phyloP scores from a whole-genome alignment of 2,113 vertebrate genomes.

The Gadus macrocephalus region DNA sequence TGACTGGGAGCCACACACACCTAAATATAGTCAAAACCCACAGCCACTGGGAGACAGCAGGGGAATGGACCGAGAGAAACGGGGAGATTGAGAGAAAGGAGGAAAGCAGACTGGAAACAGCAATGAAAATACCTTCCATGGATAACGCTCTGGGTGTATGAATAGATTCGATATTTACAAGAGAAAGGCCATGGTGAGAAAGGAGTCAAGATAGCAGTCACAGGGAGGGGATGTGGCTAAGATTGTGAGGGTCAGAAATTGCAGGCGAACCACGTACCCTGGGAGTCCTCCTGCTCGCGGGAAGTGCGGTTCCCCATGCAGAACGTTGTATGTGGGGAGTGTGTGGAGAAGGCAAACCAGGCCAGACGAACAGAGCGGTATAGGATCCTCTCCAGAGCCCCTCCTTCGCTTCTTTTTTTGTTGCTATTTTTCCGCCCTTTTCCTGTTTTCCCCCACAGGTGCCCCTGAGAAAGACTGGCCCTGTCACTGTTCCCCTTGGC shows the following conservation, averaged over 20 bases:
- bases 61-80: slow-evolving; percentile 32
- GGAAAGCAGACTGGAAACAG: slow-evolving; percentile 27
- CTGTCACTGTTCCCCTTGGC: slow-evolving; percentile 51
- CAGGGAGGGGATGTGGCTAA: neutral
- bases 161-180: slow-evolving; percentile 27
- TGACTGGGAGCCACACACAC: slow-evolving; percentile 67
- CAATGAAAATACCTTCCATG: slow-evolving; percentile 42
- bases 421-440: neutral
- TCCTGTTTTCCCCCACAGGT: neutral
- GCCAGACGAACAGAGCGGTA: neutral
- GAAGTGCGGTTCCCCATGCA: slow-evolving; percentile 72
- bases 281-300: slow-evolving; percentile 53
- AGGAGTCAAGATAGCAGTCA: neutral
- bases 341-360: neutral
- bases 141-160: slow-evolving; percentile 26
- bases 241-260: neutral
- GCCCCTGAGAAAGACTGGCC: slow-evolving; percentile 30
- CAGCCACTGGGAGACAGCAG: slow-evolving; percentile 40
- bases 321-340: slow-evolving; percentile 20
- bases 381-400: slow-evolving; percentile 39
- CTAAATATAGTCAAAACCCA: slow-evolving; percentile 85
- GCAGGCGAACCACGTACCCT: slow-evolving; percentile 60
- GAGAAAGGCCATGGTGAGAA: slow-evolving; percentile 25
- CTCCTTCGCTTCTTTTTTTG: slow-evolving; percentile 43
- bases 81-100: slow-evolving; percentile 15